These are phyloP conservation scores for Mormyrus hasselquistii DNA, from an alignment of 2,797 vertebrate genomes.

Conservation along the genomic window DNA sequence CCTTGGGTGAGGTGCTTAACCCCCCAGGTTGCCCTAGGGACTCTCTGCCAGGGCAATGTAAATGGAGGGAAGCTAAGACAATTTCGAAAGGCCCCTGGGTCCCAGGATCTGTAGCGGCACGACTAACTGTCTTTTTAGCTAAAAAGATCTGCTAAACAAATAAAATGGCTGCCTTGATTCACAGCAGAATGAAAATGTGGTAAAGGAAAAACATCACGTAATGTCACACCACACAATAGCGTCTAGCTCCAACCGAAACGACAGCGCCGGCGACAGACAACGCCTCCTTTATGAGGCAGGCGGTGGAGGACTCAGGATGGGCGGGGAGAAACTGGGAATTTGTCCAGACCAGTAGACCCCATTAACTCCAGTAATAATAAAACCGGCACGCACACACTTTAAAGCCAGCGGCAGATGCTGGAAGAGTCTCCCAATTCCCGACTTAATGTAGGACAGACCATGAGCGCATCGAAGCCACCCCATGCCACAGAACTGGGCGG, in stretches of 20 bases:
- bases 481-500: not conserved
- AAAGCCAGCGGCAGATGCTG: conserved; percentile 17
- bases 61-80: not conserved
- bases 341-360: conserved; percentile 1
- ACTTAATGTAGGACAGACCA: conserved; percentile 26
- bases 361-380: not conserved
- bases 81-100: not conserved
- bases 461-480: conserved; percentile 20
- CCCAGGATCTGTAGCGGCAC: not conserved
- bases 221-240: not conserved
- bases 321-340: not conserved
- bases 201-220: not conserved
- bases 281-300: not conserved
- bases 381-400: conserved; percentile 4
- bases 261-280: not conserved
- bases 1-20: not conserved
- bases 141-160: not conserved
- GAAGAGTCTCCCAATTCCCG: conserved; percentile 29
- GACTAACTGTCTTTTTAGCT: not conserved
- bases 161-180: not conserved
- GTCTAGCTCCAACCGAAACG: not conserved
- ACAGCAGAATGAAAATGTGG: not conserved
- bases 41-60: not conserved
- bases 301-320: not conserved
- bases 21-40: not conserved